A percentile compares a stretch with the other conserved stretches of the same genome.
Conservation (phyloP, 2,888 invertebrate species). For the Tiliacea aurago region DNA sequence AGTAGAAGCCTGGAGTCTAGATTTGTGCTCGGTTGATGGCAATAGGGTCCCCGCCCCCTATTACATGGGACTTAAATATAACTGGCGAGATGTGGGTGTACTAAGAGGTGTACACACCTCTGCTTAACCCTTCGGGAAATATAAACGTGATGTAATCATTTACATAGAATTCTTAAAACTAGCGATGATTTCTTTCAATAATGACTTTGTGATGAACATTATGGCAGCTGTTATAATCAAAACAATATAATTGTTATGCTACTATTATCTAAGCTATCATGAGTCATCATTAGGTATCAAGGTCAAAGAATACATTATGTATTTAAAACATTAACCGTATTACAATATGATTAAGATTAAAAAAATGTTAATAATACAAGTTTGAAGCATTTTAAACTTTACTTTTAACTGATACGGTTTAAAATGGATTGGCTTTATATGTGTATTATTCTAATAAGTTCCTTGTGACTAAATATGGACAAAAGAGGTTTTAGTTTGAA, state of each 20-base stretch:
- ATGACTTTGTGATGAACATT: not conserved
- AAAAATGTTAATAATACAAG: not conserved
- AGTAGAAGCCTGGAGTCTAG: too few species aligned
- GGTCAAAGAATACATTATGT: conserved; percentile 2
- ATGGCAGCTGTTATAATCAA: conserved; percentile 24
- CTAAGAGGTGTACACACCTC: not conserved
- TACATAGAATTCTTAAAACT: not conserved
- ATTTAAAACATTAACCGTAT: conserved; percentile 21
- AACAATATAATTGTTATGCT: conserved; percentile 25
- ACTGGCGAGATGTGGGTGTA: not conserved
- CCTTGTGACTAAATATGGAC: conserved; percentile 40
- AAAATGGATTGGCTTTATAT: conserved; percentile 5
- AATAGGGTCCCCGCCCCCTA: not conserved
- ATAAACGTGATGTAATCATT: not conserved
- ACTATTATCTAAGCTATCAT: conserved; percentile 32
- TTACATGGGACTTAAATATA: not conserved
- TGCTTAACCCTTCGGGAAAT: not conserved
- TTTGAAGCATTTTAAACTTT: conserved; percentile 4
- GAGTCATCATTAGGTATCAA: conserved; percentile 36
- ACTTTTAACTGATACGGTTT: not conserved
- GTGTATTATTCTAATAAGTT: conserved; percentile 20
- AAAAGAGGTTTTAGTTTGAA: conserved; percentile 27
- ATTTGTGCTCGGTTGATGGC: too few species aligned
- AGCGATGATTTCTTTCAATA: not conserved
- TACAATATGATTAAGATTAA: conserved; percentile 1